These are phyloP conservation scores for Boulengeromyrus knoepffleri DNA, from an alignment of 2,113 vertebrate species.

Conservation along the genomic window DNA sequence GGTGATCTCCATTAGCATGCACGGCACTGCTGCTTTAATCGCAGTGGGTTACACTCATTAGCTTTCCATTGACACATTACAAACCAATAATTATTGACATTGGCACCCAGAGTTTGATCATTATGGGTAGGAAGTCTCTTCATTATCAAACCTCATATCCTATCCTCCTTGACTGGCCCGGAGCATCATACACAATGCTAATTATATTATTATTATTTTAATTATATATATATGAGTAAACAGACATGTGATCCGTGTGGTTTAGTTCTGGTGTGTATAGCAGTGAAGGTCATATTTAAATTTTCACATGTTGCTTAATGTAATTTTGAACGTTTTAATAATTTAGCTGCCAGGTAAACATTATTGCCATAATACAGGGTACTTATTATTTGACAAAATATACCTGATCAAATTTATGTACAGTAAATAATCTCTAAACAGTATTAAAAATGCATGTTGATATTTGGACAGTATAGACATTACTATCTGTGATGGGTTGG, in stretches of 20 bases:
- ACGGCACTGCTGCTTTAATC: background rate
- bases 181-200: background rate
- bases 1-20: background rate
- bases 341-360: background rate
- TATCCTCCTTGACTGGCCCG: background rate
- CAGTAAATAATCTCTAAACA: background rate
- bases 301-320: background rate
- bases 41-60: background rate
- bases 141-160: background rate
- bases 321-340: background rate
- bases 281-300: background rate
- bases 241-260: background rate
- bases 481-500: background rate
- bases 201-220: background rate
- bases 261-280: background rate
- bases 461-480: background rate
- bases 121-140: background rate
- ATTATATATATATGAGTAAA: background rate
- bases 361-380: background rate
- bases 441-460: background rate
- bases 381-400: background rate
- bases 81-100: constrained; percentile 5
- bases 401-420: background rate
- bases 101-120: background rate
- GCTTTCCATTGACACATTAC: background rate